Percentiles rank a stretch among this genome's conserved stretches.
Conservation (phyloP, 2,113 vertebrate genomes). For the Rhineura floridana region DNA sequence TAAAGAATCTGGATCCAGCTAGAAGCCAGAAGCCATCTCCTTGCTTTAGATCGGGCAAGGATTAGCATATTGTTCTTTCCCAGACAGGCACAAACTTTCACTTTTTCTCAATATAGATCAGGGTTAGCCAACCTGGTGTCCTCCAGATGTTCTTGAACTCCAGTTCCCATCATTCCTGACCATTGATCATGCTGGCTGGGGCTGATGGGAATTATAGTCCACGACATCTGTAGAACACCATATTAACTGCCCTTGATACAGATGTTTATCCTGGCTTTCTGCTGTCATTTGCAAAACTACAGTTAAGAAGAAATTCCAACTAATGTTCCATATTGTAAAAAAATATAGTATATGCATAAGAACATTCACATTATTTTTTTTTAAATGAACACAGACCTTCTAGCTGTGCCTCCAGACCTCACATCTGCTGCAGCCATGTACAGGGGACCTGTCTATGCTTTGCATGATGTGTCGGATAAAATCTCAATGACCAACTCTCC, state of each 20-base stretch:
- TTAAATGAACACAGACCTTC: constrained; percentile 82
- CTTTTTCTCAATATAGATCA: neutral
- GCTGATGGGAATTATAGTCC: too few species aligned
- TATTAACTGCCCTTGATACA: too few species aligned
- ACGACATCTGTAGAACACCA: too few species aligned
- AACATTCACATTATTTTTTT: neutral
- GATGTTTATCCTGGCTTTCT: too few species aligned
- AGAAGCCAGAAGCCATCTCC: neutral
- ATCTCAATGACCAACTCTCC: constrained; percentile 98
- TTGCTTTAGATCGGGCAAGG: neutral
- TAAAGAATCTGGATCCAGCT: neutral
- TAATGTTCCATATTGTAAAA: neutral
- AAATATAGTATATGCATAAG: neutral
- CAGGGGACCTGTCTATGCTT: constrained; percentile 91
- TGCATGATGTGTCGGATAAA: constrained; percentile 94
- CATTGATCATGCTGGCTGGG: too few species aligned
- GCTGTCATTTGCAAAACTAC: neutral
- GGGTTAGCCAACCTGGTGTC: too few species aligned
- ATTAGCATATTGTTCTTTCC: neutral
- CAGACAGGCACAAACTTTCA: neutral
- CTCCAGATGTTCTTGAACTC: too few species aligned
- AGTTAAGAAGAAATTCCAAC: neutral
- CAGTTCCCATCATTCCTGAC: too few species aligned
- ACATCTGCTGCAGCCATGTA: constrained; percentile 97
- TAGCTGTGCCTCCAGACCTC: constrained; percentile 92